phyloP scores from a whole-genome alignment of 1,140 invertebrate genomes.

The Achatina immaculata region DNA sequence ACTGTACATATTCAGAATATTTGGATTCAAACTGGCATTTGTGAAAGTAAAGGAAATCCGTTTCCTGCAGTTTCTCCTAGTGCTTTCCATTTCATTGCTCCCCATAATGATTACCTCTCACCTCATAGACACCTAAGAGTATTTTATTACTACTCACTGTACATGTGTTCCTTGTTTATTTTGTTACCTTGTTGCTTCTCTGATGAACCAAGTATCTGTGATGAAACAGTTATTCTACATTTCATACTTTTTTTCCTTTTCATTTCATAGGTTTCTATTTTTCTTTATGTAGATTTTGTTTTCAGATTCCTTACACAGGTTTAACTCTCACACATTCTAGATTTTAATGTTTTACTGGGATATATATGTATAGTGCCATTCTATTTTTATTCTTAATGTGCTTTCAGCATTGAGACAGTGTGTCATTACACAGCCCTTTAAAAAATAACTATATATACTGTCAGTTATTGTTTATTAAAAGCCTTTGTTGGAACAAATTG shows the following conservation, averaged over 20 bases:
- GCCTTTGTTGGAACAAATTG: background rate
- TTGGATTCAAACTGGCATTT: background rate
- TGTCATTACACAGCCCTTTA: no score
- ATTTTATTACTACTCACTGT: background rate
- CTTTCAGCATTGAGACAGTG: no score
- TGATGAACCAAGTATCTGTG: slow-evolving; percentile 35
- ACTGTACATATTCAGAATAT: slow-evolving; percentile 11
- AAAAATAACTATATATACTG: no score
- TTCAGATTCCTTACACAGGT: no score
- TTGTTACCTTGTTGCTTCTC: slow-evolving; percentile 27
- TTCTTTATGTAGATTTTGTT: background rate
- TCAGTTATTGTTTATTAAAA: no score
- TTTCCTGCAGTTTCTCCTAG: background rate
- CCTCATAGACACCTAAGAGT: background rate
- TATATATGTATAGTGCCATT: background rate
- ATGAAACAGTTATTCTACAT: slow-evolving; percentile 19
- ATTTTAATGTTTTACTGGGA: background rate
- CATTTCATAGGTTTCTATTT: background rate
- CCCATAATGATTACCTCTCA: background rate
- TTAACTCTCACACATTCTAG: background rate
- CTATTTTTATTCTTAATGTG: background rate
- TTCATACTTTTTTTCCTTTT: slow-evolving; percentile 7
- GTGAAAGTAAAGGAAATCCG: background rate
- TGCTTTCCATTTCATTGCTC: no score
- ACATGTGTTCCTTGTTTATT: background rate